Evolutionary conservation across 2,113 vertebrate genomes (phyloP), one percentile per base, ranked within the genome.

Genomic region (Ellobius talpinus): DNA sequence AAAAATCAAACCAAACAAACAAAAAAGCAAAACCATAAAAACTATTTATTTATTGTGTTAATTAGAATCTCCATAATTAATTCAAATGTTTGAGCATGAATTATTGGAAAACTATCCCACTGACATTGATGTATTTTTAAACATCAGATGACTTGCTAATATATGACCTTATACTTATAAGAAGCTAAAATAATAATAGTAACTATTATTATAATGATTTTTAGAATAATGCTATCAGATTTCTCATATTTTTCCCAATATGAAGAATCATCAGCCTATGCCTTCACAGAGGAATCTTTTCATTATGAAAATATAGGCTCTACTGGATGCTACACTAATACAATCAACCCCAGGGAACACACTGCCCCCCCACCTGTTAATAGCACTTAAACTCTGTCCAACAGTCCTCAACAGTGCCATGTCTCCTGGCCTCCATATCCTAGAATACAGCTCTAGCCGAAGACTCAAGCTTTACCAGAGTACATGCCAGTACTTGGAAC

Each of bases 111-210:
- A 91, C 1, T 26, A 47, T 52, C 0, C 36, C 23, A 72, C 11
- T 91, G n/a, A 91, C 8, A 91, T 93, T 77, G 78, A 78, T 92
- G 8, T 93, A 74, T 94, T 81, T 91, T 29, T 87, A 26, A 89
- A 91, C 50, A 13, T 4, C 42, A 92, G 47, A 87, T 63, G 77
- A 39, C 19, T 89, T 90, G 31, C 47, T 87, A 91, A 89, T 8
- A 87, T 7, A 1, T 87, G 16, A 52, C 82, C 5, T n/a, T 79
- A 88, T 77, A 16, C 79, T 95, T 94, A 92, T 39, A 94, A 47
- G 26, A 23, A 79, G 14, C 3, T 14, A 42, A 42, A 39, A 42
- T 42, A 42, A 63, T 26, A 66, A 47, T 91, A 82, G 2, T 52
- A 52, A 58, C 58, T 21, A 58, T 58, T 21, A 73, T 90, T 68